Conservation (phyloP, 2,888 invertebrate genomes). For the Lingula anatina region DNA sequence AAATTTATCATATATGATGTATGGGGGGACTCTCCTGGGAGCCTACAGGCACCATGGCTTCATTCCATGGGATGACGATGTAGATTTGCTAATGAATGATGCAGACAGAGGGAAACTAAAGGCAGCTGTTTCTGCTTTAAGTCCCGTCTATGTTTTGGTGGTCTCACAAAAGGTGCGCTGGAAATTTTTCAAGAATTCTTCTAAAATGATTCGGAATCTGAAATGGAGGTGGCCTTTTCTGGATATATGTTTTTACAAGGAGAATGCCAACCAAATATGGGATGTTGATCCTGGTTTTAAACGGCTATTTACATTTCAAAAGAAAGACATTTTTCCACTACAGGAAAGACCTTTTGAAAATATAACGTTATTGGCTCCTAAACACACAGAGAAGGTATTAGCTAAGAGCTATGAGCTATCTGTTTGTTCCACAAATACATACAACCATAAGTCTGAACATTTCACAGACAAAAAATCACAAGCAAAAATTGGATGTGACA, state of each 20-base stretch:
- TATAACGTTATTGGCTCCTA: conserved; percentile 13
- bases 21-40: conserved; percentile 17
- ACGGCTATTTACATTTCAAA: conserved; percentile 6
- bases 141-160: conserved; percentile 8
- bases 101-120: conserved; percentile 3
- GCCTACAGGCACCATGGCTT: conserved; percentile 19
- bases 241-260: conserved; percentile 17
- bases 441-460: conserved; percentile 12
- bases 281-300: conserved; percentile 9
- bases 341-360: conserved; percentile 12
- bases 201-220: conserved; percentile 4
- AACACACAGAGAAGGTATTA: conserved; percentile 10
- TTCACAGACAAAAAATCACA: background rate
- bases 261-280: conserved; percentile 19
- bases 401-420: conserved; percentile 6
- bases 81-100: conserved; percentile 13
- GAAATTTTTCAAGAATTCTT: conserved; percentile 13
- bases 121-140: conserved; percentile 1
- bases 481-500: conserved; percentile 10
- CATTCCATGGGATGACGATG: conserved; percentile 22
- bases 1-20: conserved; percentile 15
- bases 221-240: conserved; percentile 19
- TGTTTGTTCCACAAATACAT: conserved; percentile 9
- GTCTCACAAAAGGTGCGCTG: conserved; percentile 7
- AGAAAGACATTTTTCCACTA: conserved; percentile 13